Base-by-base conservation (phyloP, 2,113 vertebrate species). In the Hydropotes inermis region DNA sequence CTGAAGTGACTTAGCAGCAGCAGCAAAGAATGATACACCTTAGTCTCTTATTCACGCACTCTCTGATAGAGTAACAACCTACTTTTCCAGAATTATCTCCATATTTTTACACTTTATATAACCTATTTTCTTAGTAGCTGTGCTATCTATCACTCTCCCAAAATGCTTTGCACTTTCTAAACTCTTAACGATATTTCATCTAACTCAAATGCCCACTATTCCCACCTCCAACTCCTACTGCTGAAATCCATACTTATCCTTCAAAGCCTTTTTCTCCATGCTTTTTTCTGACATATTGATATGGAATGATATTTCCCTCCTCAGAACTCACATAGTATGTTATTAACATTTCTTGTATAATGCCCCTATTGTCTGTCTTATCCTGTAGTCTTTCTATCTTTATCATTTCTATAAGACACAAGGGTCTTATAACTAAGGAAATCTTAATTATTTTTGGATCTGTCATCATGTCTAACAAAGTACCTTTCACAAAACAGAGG, bases 111-210 rank as follows among this genome's bases (percentile, higher is more conserved):
- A 74, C 7, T 90, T 90, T 58, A 74, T 76, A 52, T 36, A 84
- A 23, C 23, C n/a, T 87, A 50, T 90, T 92, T 96, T 91, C 60
- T 96, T 88, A 58, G 39, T 89, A 52, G 47, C 12, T 79, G 1
- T 39, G 83, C 43, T 95, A 83, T 79, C 84, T 94, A 61, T 19
- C 47, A 85, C 83, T 92, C 43, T 33, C 14, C 33, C 50, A 60
- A 95, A 97, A 74, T 60, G 64, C 33, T 97, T 90, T 91, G 36
- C 12, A 85, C 7, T 79, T 91, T 60, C 60, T 93, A 67, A 39
- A 45, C 43, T 97, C 86, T 89, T 81, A 92, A 95, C 79, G 88
- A 94, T 27, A 78, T 91, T 97, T 95, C 36, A 76, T 81, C 96
- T 82, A 54, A 81, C 14, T 83, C 23, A 43, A 87, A 85, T 89